Conservation (phyloP, 2,113 vertebrate species). For the Brachypodius melanocephalos region DNA sequence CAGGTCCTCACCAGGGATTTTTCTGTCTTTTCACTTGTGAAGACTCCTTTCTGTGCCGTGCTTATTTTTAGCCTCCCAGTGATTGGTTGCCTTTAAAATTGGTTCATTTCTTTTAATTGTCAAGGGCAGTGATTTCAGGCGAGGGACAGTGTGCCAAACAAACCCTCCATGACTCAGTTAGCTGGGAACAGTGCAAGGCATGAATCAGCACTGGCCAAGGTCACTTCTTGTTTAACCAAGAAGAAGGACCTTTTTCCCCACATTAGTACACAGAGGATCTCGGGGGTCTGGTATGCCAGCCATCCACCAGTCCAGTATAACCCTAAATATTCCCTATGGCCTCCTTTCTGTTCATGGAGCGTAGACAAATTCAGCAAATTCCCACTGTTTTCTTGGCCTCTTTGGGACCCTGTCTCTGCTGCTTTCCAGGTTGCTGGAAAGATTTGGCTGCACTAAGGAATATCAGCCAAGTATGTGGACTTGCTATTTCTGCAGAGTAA, state of each 20-base stretch:
- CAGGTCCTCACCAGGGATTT: neutral
- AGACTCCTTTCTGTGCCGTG: slow-evolving; percentile 15
- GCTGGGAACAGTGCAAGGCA: slow-evolving; percentile 1
- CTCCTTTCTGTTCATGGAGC: neutral
- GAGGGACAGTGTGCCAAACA: slow-evolving; percentile 37
- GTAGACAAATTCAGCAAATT: neutral
- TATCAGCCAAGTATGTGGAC: slow-evolving; percentile 6
- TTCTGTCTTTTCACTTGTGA: neutral
- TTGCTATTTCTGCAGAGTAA: neutral
- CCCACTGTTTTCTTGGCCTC: neutral
- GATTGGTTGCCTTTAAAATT: slow-evolving; percentile 17
- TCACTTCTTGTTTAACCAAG: slow-evolving; percentile 8
- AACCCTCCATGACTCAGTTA: slow-evolving; percentile 34
- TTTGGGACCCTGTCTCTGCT: neutral
- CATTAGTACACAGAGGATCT: neutral
- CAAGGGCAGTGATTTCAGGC: slow-evolving; percentile 32
- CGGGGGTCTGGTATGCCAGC: neutral
- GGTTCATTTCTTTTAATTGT: slow-evolving; percentile 52
- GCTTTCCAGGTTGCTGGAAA: neutral
- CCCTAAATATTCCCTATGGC: neutral
- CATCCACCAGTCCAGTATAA: neutral
- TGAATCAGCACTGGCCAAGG: slow-evolving; percentile 61
- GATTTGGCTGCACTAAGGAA: slow-evolving; percentile 38
- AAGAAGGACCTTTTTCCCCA: neutral
- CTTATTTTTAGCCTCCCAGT: slow-evolving; percentile 49